Evolutionary conservation across 64 coral and sea anemone genomes (phyloP).

Genomic region (Stichodactyla mertensii): DNA sequence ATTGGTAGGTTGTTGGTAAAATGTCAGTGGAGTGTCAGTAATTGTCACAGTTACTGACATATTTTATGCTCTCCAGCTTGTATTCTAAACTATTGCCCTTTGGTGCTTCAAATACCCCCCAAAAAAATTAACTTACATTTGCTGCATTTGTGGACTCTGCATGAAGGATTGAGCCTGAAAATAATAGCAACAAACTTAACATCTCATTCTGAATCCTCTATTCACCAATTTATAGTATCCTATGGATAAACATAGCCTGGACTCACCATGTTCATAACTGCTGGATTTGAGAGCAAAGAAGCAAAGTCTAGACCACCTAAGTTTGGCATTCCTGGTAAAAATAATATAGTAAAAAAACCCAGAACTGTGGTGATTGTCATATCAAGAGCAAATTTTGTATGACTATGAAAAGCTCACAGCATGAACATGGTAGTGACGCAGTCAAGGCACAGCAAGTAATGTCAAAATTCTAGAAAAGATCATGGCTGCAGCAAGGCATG

Average conservation of each 20-base stretch:
- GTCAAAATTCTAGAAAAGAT: too few species aligned
- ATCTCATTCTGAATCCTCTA: neutral
- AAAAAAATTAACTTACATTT: slow-evolving; percentile 66
- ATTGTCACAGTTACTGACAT: too few species aligned
- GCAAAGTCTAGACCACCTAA: slow-evolving; percentile 81
- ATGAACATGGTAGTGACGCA: too few species aligned
- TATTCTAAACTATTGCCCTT: too few species aligned
- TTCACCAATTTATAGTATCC: neutral
- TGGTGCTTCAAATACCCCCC: too few species aligned
- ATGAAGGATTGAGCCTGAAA: slow-evolving; percentile 81
- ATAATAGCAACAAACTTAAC: neutral
- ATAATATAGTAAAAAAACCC: neutral
- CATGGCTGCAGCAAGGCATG: too few species aligned
- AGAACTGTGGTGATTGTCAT: neutral
- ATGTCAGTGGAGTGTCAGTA: too few species aligned
- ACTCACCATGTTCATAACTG: slow-evolving; percentile 90
- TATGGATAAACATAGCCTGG: neutral
- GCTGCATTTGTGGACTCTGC: slow-evolving; percentile 78
- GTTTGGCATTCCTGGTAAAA: slow-evolving; percentile 60
- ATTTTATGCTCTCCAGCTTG: too few species aligned
- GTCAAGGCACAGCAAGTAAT: too few species aligned
- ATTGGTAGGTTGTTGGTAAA: too few species aligned
- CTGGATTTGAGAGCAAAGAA: slow-evolving; percentile 70
- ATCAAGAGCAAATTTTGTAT: too few species aligned
- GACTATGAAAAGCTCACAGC: too few species aligned